phyloP scores from a whole-genome alignment of 2,113 vertebrate genomes.

The Mormyrus iriodes region DNA sequence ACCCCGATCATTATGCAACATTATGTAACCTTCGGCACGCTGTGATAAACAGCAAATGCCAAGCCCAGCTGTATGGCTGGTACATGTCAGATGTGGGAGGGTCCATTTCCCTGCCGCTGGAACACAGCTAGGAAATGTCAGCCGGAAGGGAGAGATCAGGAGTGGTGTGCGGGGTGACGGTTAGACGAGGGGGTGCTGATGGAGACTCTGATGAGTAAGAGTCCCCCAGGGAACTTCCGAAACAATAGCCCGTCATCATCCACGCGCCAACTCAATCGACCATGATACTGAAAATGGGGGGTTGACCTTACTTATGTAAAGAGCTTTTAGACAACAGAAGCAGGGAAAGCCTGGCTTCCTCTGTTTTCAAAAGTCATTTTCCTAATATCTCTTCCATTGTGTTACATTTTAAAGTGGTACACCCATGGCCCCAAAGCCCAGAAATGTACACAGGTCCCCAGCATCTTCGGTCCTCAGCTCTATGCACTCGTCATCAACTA shows the following conservation, averaged over 20 bases:
- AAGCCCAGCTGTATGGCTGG: not conserved
- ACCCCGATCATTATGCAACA: not conserved
- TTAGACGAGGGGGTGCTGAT: not conserved
- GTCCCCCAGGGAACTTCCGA: not conserved
- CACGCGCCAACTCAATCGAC: not conserved
- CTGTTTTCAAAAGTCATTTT: not conserved
- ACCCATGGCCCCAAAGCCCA: not conserved
- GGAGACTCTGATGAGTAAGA: slow-evolving; percentile 1
- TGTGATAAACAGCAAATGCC: not conserved
- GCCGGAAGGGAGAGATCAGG: not conserved
- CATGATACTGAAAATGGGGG: no score
- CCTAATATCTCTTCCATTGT: not conserved
- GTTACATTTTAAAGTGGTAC: not conserved
- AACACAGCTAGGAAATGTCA: not conserved
- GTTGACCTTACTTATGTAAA: not conserved
- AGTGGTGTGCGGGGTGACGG: not conserved
- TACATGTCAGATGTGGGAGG: not conserved
- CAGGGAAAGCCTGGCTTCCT: not conserved
- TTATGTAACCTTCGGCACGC: not conserved
- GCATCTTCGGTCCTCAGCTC: not conserved
- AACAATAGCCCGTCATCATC: not conserved
- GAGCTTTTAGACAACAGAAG: not conserved
- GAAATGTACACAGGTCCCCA: not conserved
- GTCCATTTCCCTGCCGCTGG: not conserved
- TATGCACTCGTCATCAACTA: not conserved